Evolutionary conservation across 2,797 vertebrate species (phyloP), one percentile per base, ranked within the genome.

Genomic region (Pitangus sulphuratus): DNA sequence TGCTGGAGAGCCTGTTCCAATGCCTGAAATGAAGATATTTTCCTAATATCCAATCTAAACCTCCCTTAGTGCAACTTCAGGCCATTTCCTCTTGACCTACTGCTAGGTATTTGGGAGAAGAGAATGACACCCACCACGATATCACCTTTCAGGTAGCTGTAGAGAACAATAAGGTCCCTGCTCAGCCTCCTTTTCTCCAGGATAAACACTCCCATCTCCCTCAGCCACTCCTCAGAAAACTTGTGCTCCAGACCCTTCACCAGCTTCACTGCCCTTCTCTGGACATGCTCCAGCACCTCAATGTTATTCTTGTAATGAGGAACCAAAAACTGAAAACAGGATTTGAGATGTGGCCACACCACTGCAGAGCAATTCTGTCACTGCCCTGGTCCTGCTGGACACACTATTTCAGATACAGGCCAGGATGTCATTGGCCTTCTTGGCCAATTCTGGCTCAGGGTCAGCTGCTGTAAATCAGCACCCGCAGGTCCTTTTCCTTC

Each of bases 41-140:
- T 58, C 44, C 21, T 37, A 37, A 8, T 58, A 53, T 21, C 7
- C 11, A 19, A 8, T 37, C 39, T 58, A 71, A 65, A 58, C 1
- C 3, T 71, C 12, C 24, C 45, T 12, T 48, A 15, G 14, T 50
- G 17, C 20, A 78, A 71, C 24, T 17, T 50, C 28, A 56, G 12
- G 31, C 12, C 6, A 22, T 56, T 66, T 78, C 21, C 7, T 72
- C 40, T 39, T 61, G 16, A 20, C 20, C 3, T 33, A 4, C 37
- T 31, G 7, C 58, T 70, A 65, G 5, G 37, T 71, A 78, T 40
- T 20, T 35, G 8, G 21, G 26, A 50, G 47, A 48, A 37, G 11
- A 47, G 5, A 9, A 17, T 0, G 0, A 71, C 2, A 3, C 12
- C 14, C 10, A 60, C 10, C 22, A 22, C 4, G 2, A 25, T 60